A percentile compares a stretch with the other conserved stretches of the same genome.
These are phyloP conservation scores for Etia nguti DNA, from an alignment of 2,113 vertebrate genomes.

Conservation along the genomic window DNA sequence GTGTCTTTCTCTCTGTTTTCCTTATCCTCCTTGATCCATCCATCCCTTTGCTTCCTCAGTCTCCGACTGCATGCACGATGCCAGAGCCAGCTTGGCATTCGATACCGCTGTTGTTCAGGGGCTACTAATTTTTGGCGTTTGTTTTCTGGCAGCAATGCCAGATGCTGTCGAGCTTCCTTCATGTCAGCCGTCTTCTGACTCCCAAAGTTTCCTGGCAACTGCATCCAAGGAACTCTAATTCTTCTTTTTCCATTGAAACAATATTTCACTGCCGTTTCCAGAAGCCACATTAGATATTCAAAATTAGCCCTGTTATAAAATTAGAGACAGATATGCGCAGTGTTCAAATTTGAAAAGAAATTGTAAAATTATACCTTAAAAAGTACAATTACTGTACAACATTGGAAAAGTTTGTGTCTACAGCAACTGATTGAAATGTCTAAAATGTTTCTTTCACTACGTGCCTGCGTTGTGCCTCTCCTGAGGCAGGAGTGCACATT, in stretches of 20 bases:
- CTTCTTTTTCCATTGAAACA: background rate
- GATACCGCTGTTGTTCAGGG: conserved; percentile 14
- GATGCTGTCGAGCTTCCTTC: background rate
- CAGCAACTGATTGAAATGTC: background rate
- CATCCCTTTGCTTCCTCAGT: background rate
- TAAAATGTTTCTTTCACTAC: background rate
- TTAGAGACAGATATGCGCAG: background rate
- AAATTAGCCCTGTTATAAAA: background rate
- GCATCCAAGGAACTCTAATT: background rate
- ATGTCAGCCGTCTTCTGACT: background rate
- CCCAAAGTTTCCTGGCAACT: background rate
- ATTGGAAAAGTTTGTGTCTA: background rate
- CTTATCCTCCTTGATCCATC: background rate
- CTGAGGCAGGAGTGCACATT: background rate
- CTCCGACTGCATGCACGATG: background rate
- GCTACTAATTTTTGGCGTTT: conserved; percentile 43
- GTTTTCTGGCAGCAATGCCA: conserved; percentile 14
- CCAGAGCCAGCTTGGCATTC: conserved; percentile 23
- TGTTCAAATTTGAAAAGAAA: background rate
- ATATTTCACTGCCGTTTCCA: background rate
- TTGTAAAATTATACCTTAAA: background rate
- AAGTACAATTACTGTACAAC: background rate
- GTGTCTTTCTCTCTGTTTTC: background rate
- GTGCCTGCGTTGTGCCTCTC: background rate
- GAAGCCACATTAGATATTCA: background rate